Base-by-base conservation (phyloP, 2,888 invertebrate genomes). In the Agrotis exclamationis region DNA sequence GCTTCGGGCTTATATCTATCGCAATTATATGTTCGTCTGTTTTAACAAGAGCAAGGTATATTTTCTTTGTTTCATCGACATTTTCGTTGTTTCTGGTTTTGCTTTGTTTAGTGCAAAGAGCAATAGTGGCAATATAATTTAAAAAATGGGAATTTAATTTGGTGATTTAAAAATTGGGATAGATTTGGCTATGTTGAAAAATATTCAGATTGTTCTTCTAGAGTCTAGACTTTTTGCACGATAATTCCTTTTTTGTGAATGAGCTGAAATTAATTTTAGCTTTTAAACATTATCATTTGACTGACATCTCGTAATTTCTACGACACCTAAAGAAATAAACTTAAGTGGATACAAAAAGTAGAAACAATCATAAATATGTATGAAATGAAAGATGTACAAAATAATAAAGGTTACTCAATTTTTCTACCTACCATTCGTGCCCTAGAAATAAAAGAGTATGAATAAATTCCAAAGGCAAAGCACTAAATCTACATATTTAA, bases 401-500 rank as follows among this genome's bases (percentile, higher is more conserved):
- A 47, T 22, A 63, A 20, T 74, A 39, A 63, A 24, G 53, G 14
- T 18, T 51, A 24, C 33, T 47, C 18, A 20, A 48, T 58, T 56
- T 51, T 51, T 24, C 22, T 14, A 51, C 33, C 5, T 39, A 73
- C 22, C 47, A 56, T 56, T 50, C 48, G 39, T n/a, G 44, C 63
- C 24, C 57, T 56, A 53, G 44, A 63, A 54, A 73, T 54, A 67
- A 56, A 68, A 53, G 45, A 50, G 45, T 28, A 74, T 62, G 69
- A 78, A 80, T 80, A 69, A 70, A 80, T 78, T 54, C 47, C 51
- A 3, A 18, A 50, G n/a, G 44, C 62, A 66, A 51, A 18, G 58
- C 54, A 80, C 64, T 82, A 70, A 82, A 82, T 80, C 71, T 80
- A 71, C 82, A 82, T 82, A 80, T 73, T 79, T 74, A 79, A 84